phyloP scores from a whole-genome alignment of 1,140 invertebrate genomes.

The Drosophila takahashii region DNA sequence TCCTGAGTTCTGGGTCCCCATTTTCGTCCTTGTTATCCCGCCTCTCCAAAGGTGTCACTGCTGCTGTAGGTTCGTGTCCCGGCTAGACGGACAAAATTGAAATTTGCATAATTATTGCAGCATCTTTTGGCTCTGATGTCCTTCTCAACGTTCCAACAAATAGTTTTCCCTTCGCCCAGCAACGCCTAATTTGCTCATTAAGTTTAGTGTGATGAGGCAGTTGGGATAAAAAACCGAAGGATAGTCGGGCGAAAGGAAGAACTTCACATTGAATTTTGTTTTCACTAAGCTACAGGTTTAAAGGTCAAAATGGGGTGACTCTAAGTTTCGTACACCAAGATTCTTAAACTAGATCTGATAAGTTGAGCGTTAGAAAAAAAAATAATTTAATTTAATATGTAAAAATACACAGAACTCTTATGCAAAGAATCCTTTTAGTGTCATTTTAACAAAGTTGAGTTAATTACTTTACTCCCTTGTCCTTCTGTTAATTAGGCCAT shows the following conservation, averaged over 20 bases:
- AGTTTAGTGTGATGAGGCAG: conserved; percentile 65
- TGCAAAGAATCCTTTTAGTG: too few species aligned
- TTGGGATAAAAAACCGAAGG: conserved; percentile 34
- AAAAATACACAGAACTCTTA: too few species aligned
- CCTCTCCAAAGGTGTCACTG: conserved; percentile 45
- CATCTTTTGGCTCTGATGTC: conserved; percentile 34
- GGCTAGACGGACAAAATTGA: conserved; percentile 37
- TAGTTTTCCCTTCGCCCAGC: conserved; percentile 20
- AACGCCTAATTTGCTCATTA: conserved; percentile 60
- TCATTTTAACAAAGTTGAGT: too few species aligned
- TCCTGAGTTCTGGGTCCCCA: neutral
- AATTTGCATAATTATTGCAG: conserved; percentile 79
- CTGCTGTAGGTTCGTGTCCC: conserved; percentile 60
- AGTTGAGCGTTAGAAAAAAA: too few species aligned
- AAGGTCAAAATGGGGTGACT: neutral
- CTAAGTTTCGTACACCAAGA: too few species aligned
- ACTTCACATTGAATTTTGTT: conserved; percentile 4
- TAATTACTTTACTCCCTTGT: neutral
- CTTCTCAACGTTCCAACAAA: conserved; percentile 18
- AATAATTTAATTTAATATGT: too few species aligned
- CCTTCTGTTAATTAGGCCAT: conserved; percentile 9
- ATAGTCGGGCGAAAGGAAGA: neutral
- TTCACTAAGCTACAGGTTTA: conserved; percentile 18
- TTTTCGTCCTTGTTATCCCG: conserved; percentile 18
- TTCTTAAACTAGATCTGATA: too few species aligned